Base-by-base conservation (phyloP, 1,140 invertebrate genomes). In the Papilio polyxenes region DNA sequence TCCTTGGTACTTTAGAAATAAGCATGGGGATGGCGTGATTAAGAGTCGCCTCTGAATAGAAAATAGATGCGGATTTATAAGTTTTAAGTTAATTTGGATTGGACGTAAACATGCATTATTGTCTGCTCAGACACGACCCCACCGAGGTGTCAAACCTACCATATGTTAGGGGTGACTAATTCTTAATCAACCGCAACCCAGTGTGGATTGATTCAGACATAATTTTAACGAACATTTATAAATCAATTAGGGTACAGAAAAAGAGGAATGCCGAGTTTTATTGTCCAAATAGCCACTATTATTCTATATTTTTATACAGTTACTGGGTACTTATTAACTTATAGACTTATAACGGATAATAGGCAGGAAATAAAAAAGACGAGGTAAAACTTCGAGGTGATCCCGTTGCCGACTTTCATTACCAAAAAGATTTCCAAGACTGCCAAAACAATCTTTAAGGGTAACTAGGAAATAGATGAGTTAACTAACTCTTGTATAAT, bases 341-440 rank as follows among this genome's bases (percentile, higher is more conserved):
- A 23, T 65, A 65, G 20, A 31, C 10, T 8, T 69, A 69, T 37
- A 6, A 15, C 11, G 37, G 37, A 7, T 37, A 37, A 37, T 69
- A 17, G 13, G 6, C 65, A 72, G 65, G 65, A 72, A 72, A 72
- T 72, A 72, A 37, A 72, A 37, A 72, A 72, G 40, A 40, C 65
- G 31, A 72, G 31, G 65, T 72, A 37, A 72, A 40, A 72, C 65
- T 79, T 62, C 53, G 53, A 79, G 77, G 77, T 79, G 17, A 79
- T 59, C 53, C 37, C 53, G 77, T 65, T 23, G 31, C n/a, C 40
- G 40, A 59, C 23, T 13, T 72, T 72, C 37, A 17, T 59, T 62
- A 40, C n/a, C 23, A 62, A 62, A 40, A 37, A 56, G 3, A 78
- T 37, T 44, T 23, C 13, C 13, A 62, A 78, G 59, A 62, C 31